Base-by-base conservation (phyloP, 2,113 vertebrate species). In the Engystomops pustulosus region DNA sequence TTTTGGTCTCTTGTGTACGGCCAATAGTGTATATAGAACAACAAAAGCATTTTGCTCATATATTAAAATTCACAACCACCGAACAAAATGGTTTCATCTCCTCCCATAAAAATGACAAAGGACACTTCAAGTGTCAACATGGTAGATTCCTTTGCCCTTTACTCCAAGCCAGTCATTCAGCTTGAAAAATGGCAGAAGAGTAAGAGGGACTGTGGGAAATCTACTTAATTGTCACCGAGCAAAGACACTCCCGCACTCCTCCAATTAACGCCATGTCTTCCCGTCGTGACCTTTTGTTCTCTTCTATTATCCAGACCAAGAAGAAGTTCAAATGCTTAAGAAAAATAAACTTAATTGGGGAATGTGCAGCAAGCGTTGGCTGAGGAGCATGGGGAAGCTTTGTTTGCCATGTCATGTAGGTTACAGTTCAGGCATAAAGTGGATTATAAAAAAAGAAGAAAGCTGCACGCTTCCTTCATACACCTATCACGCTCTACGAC, bases 91-190 rank as follows among this genome's bases (percentile, higher is more conserved):
- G 45, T 47, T 14, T 30, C 41, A 47, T 27, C 44, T 30, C 27
- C 71, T 18, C 25, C 51, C 44, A 49, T 49, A 4, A 74, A 75
- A 75, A 51, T 76, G 95, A 94, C 95, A 92, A 95, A 94, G 95
- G 97, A 95, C 90, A 93, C 95, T 94, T 96, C 94, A 93, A 92
- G 95, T 95, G 95, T 97, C 96, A 95, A 94, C 95, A 94, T 96
- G 94, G 94, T 93, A 92, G 92, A 93, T 91, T 92, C 93, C 72
- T 90, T 88, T 90, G 92, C 92, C 92, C 93, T 95, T 92, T 90
- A 93, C 91, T 93, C 93, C 93, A 95, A 95, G 95, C 94, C 94
- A 95, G 94, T 94, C 94, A 94, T 93, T 95, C 96, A 95, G 95
- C 95, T 95, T 95, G 95, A 96, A 94, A 94, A 93, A 95, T 93